Base-by-base conservation (phyloP, 2,888 invertebrate genomes). In the Orthonychiurus folsomi region DNA sequence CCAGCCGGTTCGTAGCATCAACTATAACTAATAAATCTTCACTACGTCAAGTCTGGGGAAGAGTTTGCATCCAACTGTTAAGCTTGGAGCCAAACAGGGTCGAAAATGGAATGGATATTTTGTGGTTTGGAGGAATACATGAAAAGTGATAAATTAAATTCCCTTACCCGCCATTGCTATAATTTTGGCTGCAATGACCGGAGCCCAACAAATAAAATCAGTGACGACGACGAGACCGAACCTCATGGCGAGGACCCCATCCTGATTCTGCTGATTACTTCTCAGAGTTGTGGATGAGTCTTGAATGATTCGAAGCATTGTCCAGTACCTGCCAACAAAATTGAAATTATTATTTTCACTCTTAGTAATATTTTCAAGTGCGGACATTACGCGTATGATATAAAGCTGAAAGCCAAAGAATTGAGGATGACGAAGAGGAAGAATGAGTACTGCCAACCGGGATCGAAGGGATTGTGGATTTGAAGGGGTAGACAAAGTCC, bases 201-300 rank as follows among this genome's bases (percentile, higher is more conserved):
- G 83, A 61, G 83, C 77, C 83, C 83, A 84, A 74, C 84, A 84
- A 52, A 81, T 75, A 70, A 82, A 82, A 73, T 84, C 83, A 0
- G 83, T 83, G 56, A 80, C 77, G 25, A 84, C 81, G 25, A 59
- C 83, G 37, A 83, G 77, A 3, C 81, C 82, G 70, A 84, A 83
- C 74, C 83, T 77, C 72, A 81, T 81, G n/a, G 83, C 82, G 37
- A 84, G 81, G n/a, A 81, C 80, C 60, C 80, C 78, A 63, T 83
- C 83, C 63, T 83, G 80, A 60, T 74, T 74, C 69, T 81, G 81
- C 69, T 82, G 79, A 1, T 82, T 83, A 54, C 81, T 82, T 18
- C 84, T 76, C 75, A 83, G 80, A 9, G 82, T 82, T 37, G 82
- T 79, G 1, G 80, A 80, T 2, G 83, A 83, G 54, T 79, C 79